A percentile compares a stretch with the other conserved stretches of the same genome.
These are phyloP conservation scores for Uria aalge DNA, from an alignment of 2,113 vertebrate genomes.

Conservation along the genomic window DNA sequence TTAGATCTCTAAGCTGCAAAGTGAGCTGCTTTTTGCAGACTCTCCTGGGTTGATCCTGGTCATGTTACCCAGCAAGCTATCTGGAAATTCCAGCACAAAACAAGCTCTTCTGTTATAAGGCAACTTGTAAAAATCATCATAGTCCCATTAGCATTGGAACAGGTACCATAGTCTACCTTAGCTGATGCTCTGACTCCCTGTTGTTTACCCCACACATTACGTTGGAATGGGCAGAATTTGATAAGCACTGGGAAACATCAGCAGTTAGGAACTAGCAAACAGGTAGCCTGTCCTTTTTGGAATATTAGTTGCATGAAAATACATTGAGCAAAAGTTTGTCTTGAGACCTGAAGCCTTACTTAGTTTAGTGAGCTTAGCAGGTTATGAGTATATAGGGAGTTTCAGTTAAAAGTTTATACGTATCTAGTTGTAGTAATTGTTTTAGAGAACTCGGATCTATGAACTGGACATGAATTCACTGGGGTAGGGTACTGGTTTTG, in stretches of 20 bases:
- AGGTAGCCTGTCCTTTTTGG: not conserved
- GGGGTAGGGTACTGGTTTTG: not conserved
- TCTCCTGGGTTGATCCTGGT: not conserved
- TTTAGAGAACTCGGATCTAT: not conserved
- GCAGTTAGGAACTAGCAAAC: not conserved
- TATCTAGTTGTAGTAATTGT: not conserved
- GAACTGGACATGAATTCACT: not conserved
- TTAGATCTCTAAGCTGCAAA: not conserved
- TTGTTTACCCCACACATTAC: rapidly evolving
- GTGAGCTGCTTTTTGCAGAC: not conserved
- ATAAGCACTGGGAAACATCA: too few relatives aligned
- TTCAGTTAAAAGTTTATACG: not conserved
- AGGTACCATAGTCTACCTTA: not conserved
- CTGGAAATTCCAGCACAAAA: not conserved
- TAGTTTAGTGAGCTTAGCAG: not conserved
- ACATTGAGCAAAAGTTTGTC: not conserved
- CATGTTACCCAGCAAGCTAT: not conserved
- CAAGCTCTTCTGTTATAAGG: not conserved
- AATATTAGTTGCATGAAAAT: not conserved
- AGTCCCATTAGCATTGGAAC: not conserved
- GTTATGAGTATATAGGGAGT: not conserved
- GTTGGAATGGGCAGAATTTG: not conserved
- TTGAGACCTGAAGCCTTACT: not conserved
- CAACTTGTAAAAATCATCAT: not conserved
- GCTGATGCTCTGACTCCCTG: not conserved